phyloP scores from a whole-genome alignment of 1,140 invertebrate genomes.

The Microplitis demolitor region DNA sequence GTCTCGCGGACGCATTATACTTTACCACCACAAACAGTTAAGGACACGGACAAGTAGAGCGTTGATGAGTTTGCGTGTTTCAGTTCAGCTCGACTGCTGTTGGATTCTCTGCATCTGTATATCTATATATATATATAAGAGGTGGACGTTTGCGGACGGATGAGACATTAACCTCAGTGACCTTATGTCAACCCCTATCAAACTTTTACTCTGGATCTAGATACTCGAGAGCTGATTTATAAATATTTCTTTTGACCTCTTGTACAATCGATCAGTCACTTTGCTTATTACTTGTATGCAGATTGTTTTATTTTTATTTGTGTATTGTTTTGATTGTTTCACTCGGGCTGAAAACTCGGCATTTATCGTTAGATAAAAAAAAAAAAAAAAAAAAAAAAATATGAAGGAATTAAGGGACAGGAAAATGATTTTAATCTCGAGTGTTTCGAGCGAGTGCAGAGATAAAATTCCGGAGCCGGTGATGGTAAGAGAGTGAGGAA shows the following conservation, averaged over 20 bases:
- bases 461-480: slow-evolving; percentile 22
- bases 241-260: neutral
- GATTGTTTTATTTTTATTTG: neutral
- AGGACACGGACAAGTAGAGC: too few relatives aligned
- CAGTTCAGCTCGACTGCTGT: slow-evolving; percentile 24
- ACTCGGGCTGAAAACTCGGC: too few relatives aligned
- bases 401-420: too few relatives aligned
- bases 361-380: too few relatives aligned
- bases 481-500: neutral
- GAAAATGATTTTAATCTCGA: slow-evolving; percentile 11
- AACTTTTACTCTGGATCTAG: slow-evolving; percentile 24
- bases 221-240: slow-evolving; percentile 34
- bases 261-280: neutral
- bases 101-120: slow-evolving; percentile 27
- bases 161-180: slow-evolving; percentile 41
- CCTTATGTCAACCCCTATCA: slow-evolving; percentile 36
- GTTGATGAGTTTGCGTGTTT: slow-evolving; percentile 28
- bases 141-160: neutral
- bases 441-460: slow-evolving; percentile 5
- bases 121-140: neutral
- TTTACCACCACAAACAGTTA: slow-evolving; percentile 15
- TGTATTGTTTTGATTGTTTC: neutral
- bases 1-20: slow-evolving; percentile 34
- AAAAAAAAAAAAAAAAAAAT: too few relatives aligned
- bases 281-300: neutral